Base-by-base conservation (phyloP, 2,888 invertebrate genomes). In the Sminthurinus aureus region DNA sequence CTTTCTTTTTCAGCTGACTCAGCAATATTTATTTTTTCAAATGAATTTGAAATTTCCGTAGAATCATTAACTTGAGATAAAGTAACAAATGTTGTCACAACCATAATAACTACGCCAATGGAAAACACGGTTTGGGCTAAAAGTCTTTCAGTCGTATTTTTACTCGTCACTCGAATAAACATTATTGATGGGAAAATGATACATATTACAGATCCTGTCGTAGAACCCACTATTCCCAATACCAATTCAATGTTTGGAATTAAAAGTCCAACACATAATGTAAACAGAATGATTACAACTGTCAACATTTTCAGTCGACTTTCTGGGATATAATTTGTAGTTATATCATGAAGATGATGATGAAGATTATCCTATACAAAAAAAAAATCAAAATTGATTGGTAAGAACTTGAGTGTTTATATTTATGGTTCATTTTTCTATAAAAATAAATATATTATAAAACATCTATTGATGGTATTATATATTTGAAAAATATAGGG, bases 161-260 rank as follows among this genome's bases (percentile, higher is more conserved):
- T 96, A 75, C 94, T 94, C 13, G 95, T 95, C 85, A 97, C 93
- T 86, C 94, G 93, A 58, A 97, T 93, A 90, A 97, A 98, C 90
- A 97, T 96, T 0, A 96, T 93, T 0, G 98, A 95, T 0, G 99
- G 99, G 89, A 98, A 95, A 89, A 98, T 94, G 64, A 98, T 93
- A 89, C 98, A 98, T 87, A 99, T 95, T 87, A 96, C 93, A 18
- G 97, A 95, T 0, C 99, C 99, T 88, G 98, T 97, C 0, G 98
- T 98, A 0, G 98, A 96, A 0, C 99, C 99, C 66, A 97, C 94
- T 64, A 99, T 91, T 0, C 98, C 98, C 84, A 99, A 93, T 82
- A 99, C 96, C 89, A 98, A 93, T 91, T 99, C 97, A 84, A 97
- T 96, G 90, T 96, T 98, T 20, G 99, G 99, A 88, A 98, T 94